A percentile compares a stretch with the other conserved stretches of the same genome.
These are phyloP conservation scores for Lycia hirtaria DNA, from an alignment of 2,888 invertebrate genomes.

Conservation along the genomic window DNA sequence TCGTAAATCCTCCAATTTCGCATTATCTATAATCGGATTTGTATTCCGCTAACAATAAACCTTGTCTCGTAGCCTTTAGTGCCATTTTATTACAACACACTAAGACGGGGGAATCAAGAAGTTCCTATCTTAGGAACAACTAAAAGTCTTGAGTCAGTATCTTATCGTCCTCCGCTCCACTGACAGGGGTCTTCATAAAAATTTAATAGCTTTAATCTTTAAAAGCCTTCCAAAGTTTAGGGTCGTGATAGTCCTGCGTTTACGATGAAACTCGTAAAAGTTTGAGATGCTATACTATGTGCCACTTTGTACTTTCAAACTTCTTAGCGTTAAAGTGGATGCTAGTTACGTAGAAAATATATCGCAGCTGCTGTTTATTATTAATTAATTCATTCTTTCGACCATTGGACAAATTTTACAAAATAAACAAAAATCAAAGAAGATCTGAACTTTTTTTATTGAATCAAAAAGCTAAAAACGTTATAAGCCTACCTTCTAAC, in stretches of 20 bases:
- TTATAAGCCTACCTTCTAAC: too few relatives aligned
- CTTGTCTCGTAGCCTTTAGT: conserved; percentile 31
- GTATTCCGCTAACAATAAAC: conserved; percentile 30
- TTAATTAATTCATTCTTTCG: too few relatives aligned
- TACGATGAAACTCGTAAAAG: conserved; percentile 70
- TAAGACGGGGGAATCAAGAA: conserved; percentile 42
- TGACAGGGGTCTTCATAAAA: conserved; percentile 76
- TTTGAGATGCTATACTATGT: conserved; percentile 51
- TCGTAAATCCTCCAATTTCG: conserved; percentile 26
- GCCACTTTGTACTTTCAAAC: conserved; percentile 52
- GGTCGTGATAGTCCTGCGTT: conserved; percentile 67
- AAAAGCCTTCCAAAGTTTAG: conserved; percentile 70
- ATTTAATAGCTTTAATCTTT: conserved; percentile 78
- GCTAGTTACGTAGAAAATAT: conserved; percentile 10
- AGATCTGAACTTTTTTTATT: too few relatives aligned
- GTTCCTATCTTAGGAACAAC: conserved; percentile 47
- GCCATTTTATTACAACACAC: conserved; percentile 34
- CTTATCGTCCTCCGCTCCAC: conserved; percentile 66
- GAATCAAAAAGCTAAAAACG: too few relatives aligned
- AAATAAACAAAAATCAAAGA: too few relatives aligned
- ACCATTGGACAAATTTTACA: too few relatives aligned
- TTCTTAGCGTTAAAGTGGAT: conserved; percentile 28
- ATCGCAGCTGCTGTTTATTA: not conserved
- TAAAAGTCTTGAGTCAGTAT: conserved; percentile 57
- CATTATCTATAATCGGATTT: conserved; percentile 29